phyloP scores from a whole-genome alignment of 2,888 invertebrate species.

The Teleogryllus oceanicus region DNA sequence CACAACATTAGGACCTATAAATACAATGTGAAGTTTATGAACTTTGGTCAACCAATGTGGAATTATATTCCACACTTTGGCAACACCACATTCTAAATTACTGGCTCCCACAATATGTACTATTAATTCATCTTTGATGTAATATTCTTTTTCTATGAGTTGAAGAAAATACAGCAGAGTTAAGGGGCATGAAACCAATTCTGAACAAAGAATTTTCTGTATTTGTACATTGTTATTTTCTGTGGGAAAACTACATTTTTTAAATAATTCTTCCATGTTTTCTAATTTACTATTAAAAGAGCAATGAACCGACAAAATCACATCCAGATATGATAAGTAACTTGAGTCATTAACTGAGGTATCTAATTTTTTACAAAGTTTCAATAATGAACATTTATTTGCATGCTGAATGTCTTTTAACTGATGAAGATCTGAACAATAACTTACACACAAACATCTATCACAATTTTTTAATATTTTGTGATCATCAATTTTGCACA shows the following conservation, averaged over 20 bases:
- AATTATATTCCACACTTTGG: slow-evolving; percentile 44
- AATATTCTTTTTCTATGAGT: not conserved
- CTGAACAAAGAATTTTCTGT: slow-evolving; percentile 39
- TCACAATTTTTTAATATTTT: slow-evolving; percentile 35
- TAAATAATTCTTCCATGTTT: slow-evolving; percentile 30
- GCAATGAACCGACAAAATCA: slow-evolving; percentile 39
- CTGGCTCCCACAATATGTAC: slow-evolving; percentile 44
- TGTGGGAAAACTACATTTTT: slow-evolving; percentile 26
- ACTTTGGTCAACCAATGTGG: slow-evolving; percentile 44
- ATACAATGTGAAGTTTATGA: slow-evolving; percentile 39
- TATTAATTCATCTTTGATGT: slow-evolving; percentile 21
- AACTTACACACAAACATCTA: not conserved
- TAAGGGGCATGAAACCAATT: slow-evolving; percentile 43
- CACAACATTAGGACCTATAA: slow-evolving; percentile 44
- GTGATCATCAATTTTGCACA: slow-evolving; percentile 39
- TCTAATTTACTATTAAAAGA: slow-evolving; percentile 35
- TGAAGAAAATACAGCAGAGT: slow-evolving; percentile 41
- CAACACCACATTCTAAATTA: slow-evolving; percentile 41
- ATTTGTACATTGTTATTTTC: not conserved
- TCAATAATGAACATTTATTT: slow-evolving; percentile 38
- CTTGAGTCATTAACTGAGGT: slow-evolving; percentile 32
- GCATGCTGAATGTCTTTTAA: slow-evolving; percentile 33
- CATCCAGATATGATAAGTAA: no score
- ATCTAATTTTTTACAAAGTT: slow-evolving; percentile 42
- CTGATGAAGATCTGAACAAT: not conserved